Percentiles rank a stretch among this genome's conserved stretches.
Conservation (phyloP, 2,888 invertebrate genomes). For the Drymonia ruficornis region DNA sequence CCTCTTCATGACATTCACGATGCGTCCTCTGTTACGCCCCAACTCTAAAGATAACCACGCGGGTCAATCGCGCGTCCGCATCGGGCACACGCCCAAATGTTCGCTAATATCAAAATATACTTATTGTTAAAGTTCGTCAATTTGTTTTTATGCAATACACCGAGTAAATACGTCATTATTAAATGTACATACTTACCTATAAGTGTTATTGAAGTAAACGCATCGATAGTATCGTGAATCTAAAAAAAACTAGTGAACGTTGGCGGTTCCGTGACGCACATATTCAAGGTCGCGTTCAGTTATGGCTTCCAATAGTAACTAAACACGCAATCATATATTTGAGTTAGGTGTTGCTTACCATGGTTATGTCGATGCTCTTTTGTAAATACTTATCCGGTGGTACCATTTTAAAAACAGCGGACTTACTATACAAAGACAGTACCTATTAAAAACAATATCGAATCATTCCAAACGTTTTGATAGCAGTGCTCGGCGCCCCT, state of each 20-base stretch:
- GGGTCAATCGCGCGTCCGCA: constrained; percentile 52
- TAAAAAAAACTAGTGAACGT: constrained; percentile 25
- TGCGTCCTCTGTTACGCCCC: constrained; percentile 59
- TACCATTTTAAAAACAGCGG: too few relatives aligned
- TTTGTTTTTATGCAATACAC: background rate
- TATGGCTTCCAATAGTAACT: constrained; percentile 36
- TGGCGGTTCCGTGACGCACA: constrained; percentile 33
- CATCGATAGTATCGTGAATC: constrained; percentile 12
- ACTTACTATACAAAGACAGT: too few relatives aligned
- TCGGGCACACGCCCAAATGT: constrained; percentile 70
- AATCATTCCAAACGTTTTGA: too few relatives aligned
- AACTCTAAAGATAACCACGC: constrained; percentile 72
- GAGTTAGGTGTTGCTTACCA: background rate
- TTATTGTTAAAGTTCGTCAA: background rate
- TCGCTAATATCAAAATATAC: constrained; percentile 23
- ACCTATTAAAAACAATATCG: too few relatives aligned
- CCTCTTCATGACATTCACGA: constrained; percentile 60
- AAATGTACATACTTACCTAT: background rate
- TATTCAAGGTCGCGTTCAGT: constrained; percentile 32
- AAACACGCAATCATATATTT: constrained; percentile 6
- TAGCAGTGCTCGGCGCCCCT: too few relatives aligned
- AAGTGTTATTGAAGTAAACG: background rate
- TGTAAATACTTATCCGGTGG: too few relatives aligned
- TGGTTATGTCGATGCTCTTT: too few relatives aligned
- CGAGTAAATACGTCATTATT: too few relatives aligned